phyloP scores from a whole-genome alignment of 2,888 invertebrate species.

The Dasypogon diadema region DNA sequence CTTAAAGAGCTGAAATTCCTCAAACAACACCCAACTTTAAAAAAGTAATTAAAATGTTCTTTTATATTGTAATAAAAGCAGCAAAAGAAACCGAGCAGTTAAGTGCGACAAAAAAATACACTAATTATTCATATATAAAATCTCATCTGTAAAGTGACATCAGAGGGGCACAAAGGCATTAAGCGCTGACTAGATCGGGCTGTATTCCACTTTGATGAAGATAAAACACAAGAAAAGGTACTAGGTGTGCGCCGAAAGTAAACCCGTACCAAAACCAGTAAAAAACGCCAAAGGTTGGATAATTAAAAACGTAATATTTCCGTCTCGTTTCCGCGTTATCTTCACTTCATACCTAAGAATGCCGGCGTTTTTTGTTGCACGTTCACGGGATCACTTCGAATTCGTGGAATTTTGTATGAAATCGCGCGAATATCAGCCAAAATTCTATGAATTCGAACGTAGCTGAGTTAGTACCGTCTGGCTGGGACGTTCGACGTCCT shows the following conservation, averaged over 20 bases:
- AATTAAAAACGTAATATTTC: constrained; percentile 24
- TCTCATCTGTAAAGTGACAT: constrained; percentile 20
- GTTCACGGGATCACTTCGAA: constrained; percentile 28
- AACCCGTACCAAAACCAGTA: background rate
- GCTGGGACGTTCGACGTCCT: constrained; percentile 27
- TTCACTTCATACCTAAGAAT: background rate
- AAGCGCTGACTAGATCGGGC: background rate
- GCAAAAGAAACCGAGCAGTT: background rate
- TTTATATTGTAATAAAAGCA: constrained; percentile 43
- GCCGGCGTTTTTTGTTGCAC: constrained; percentile 16
- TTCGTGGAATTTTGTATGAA: constrained; percentile 51
- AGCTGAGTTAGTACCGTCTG: constrained; percentile 39
- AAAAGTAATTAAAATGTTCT: constrained; percentile 33
- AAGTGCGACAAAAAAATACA: constrained; percentile 3
- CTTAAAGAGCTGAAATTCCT: background rate
- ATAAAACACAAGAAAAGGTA: constrained; percentile 9
- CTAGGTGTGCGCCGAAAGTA: constrained; percentile 19
- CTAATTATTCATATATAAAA: constrained; percentile 30
- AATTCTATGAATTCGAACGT: constrained; percentile 50
- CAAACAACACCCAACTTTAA: background rate
- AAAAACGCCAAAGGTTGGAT: constrained; percentile 34
- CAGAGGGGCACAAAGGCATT: constrained; percentile 13
- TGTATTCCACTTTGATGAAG: constrained; percentile 10
- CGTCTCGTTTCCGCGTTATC: constrained; percentile 26
- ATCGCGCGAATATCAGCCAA: constrained; percentile 52